Evolutionary conservation across 2,888 invertebrate genomes (phyloP).

Genomic region (Dicranocentrus wangi): DNA sequence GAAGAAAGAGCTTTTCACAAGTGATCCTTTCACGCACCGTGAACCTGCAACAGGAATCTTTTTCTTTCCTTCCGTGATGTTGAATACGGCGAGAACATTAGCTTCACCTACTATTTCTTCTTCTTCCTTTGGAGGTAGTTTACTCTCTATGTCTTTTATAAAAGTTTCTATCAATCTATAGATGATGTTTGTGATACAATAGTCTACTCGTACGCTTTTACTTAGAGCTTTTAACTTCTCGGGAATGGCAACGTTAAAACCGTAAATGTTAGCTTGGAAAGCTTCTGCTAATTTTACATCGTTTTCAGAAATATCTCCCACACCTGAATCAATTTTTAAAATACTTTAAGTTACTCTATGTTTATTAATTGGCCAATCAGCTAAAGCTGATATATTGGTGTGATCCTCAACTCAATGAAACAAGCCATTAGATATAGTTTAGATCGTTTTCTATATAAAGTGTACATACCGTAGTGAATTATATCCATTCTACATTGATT

Average conservation of each 20-base stretch:
- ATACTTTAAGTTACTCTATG: too few species aligned
- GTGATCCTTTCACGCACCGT: slow-evolving; percentile 84
- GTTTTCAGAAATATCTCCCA: slow-evolving; percentile 87
- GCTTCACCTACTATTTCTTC: slow-evolving; percentile 91
- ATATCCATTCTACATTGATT: slow-evolving; percentile 84
- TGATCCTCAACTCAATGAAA: too few species aligned
- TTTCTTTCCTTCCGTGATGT: slow-evolving; percentile 85
- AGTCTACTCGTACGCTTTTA: slow-evolving; percentile 78
- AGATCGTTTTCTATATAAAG: too few species aligned
- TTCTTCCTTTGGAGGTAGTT: slow-evolving; percentile 82
- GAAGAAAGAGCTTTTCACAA: slow-evolving; percentile 82
- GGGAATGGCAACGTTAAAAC: slow-evolving; percentile 85
- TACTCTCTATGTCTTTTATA: slow-evolving; percentile 83
- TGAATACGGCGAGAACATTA: slow-evolving; percentile 87
- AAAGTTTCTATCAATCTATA: slow-evolving; percentile 94
- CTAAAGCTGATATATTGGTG: too few species aligned
- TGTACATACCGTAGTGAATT: slow-evolving; percentile 84
- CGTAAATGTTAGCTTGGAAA: slow-evolving; percentile 88
- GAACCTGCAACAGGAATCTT: slow-evolving; percentile 92
- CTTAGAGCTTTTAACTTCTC: slow-evolving; percentile 76
- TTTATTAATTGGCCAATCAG: too few species aligned
- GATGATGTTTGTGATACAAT: slow-evolving; percentile 89
- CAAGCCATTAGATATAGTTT: too few species aligned
- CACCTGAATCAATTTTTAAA: slow-evolving; percentile 75
- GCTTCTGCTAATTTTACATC: slow-evolving; percentile 88